phyloP scores from a whole-genome alignment of 2,113 vertebrate species.

The Barnardius zonarius region DNA sequence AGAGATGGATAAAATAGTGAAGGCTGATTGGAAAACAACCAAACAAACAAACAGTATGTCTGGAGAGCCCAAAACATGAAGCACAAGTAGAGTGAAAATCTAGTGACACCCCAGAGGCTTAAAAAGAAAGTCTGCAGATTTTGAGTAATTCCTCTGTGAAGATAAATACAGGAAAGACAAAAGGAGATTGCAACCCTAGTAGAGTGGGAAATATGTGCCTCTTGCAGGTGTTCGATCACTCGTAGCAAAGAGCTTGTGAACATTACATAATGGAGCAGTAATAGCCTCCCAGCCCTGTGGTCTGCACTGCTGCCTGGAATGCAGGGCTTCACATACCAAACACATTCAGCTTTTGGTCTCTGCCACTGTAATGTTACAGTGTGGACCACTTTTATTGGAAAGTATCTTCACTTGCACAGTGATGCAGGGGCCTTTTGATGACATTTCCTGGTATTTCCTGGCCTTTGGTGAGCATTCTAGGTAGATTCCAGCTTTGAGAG shows the following conservation, averaged over 20 bases:
- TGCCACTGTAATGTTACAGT: background rate
- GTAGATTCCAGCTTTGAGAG: background rate
- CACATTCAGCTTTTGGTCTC: background rate
- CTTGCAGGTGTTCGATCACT: background rate
- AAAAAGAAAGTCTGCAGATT: background rate
- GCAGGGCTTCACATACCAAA: background rate
- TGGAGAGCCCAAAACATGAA: background rate
- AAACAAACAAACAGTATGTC: background rate
- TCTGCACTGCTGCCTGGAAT: background rate
- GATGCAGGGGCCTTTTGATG: background rate
- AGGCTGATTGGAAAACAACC: background rate
- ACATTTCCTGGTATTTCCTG: background rate
- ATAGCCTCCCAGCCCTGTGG: background rate
- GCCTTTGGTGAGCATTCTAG: background rate
- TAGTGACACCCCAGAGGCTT: background rate
- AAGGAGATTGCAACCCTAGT: background rate
- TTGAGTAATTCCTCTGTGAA: background rate
- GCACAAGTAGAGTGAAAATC: background rate
- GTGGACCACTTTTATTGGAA: background rate
- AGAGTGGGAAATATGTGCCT: background rate
- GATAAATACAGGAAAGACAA: background rate
- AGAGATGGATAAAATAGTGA: background rate
- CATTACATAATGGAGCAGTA: background rate
- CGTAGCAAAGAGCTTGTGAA: background rate
- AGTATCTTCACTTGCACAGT: background rate